Conservation (phyloP, 30 jellyfish, hydroid and myxozoan genomes). For the Catostylus mosaicus region DNA sequence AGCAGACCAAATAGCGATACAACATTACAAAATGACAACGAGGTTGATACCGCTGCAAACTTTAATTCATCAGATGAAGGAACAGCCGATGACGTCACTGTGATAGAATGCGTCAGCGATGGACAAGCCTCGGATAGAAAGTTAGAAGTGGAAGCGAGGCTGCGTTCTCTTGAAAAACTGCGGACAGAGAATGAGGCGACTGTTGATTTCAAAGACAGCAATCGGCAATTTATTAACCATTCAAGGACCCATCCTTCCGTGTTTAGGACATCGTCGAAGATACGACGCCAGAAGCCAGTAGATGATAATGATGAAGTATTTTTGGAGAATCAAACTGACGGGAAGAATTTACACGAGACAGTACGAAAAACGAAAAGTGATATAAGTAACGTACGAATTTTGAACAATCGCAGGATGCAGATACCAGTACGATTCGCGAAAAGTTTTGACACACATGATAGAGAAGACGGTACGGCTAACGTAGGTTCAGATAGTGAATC, state of each 20-base stretch:
- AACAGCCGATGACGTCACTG: not conserved
- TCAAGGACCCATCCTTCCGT: conserved; percentile 23
- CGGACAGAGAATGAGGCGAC: conserved; percentile 7
- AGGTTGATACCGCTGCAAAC: not conserved
- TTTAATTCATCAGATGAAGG: not conserved
- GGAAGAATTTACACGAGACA: conserved; percentile 16
- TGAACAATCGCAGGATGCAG: conserved; percentile 53
- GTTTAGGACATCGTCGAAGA: conserved; percentile 31
- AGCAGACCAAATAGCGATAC: not conserved
- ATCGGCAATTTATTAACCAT: conserved; percentile 16
- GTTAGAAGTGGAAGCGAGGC: not conserved
- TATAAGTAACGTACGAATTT: conserved; percentile 43
- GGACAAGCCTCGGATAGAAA: not conserved
- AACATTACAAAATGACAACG: not conserved
- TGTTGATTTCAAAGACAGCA: conserved; percentile 2
- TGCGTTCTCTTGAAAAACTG: conserved; percentile 2
- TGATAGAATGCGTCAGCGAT: not conserved
- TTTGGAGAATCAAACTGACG: not conserved
- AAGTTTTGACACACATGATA: conserved; percentile 34
- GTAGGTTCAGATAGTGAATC: too few species aligned
- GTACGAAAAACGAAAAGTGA: conserved; percentile 78
- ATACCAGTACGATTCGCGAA: conserved; percentile 50
- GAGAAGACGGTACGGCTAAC: too few species aligned
- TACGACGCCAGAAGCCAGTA: conserved; percentile 48
- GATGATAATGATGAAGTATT: conserved; percentile 29